Base-by-base conservation (phyloP, 92 coral and sea anemone genomes). In the Plumapathes pennacea region DNA sequence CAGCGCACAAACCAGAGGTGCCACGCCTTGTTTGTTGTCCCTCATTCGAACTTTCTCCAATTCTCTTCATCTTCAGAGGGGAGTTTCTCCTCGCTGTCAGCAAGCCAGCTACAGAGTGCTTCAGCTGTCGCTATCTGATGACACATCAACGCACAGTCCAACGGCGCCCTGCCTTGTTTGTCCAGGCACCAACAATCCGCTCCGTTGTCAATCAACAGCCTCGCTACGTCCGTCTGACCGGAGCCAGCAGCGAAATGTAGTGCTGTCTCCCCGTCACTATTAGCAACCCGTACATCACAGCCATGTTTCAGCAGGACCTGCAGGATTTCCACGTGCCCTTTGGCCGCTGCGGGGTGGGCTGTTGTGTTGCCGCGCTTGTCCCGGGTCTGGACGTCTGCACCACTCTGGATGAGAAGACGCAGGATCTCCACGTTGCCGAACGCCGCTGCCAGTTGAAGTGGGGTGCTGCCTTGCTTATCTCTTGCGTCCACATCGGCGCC, bases 211-310 rank as follows among this genome's bases (percentile, higher is more conserved):
- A 61, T 21, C 54, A 61, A 18, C 42, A 61, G 42, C 42, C 44
- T 22, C 23, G 33, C 68, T 11, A 44, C 55, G 20, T 45, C 42
- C 32, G 15, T 23, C 24, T 61, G 55, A 20, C 68, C 68, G 10
- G 68, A 61, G 68, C 54, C 54, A 5, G 68, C 41, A 61, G 68
- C 44, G 54, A 61, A 40, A 32, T 44, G 54, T 8, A 61, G 55
- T 31, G 68, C 54, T 45, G 68, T 44, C 42, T 61, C 32, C 2
- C 54, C 55, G 20, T 18, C 25, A 31, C 4, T 32, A 31, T 61
- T 55, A 30, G 12, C 13, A 22, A 32, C 55, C 44, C 24, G 44
- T 23, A 61, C 68, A 45, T 61, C 68, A 44, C 68, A 31, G 1
- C 68, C 68, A 30, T 40, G 42, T 22, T 27, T 26, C 44, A 46